A percentile compares a stretch with the other conserved stretches of the same genome.
phyloP scores from a whole-genome alignment of 2,888 invertebrate genomes.

The Prenolepis imparis region DNA sequence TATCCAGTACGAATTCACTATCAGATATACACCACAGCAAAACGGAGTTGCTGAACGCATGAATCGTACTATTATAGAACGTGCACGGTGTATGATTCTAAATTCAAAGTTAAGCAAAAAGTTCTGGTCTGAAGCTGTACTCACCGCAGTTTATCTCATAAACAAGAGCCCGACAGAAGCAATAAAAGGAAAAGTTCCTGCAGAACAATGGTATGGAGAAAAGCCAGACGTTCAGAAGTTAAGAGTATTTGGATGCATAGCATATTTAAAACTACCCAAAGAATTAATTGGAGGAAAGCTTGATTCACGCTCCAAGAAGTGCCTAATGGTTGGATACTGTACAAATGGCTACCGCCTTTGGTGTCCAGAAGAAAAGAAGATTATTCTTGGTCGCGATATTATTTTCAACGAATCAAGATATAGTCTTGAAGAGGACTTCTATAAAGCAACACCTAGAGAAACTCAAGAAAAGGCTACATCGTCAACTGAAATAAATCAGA shows the following conservation, averaged over 20 bases:
- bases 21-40: constrained; percentile 13
- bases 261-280: constrained; percentile 64
- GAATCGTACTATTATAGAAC: constrained; percentile 72
- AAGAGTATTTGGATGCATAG: constrained; percentile 69
- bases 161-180: constrained; percentile 71
- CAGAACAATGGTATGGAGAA: constrained; percentile 66
- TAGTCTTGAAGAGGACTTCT: neutral
- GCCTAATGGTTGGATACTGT: constrained; percentile 71
- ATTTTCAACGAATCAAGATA: constrained; percentile 66
- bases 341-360: constrained; percentile 71
- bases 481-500: no score
- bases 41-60: constrained; percentile 41
- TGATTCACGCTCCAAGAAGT: constrained; percentile 64
- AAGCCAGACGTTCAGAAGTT: constrained; percentile 70
- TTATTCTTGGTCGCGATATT: constrained; percentile 67
- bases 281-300: constrained; percentile 71
- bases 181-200: constrained; percentile 62
- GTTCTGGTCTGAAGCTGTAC: constrained; percentile 80
- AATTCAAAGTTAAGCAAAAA: constrained; percentile 77
- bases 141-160: constrained; percentile 68
- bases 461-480: constrained; percentile 10
- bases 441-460: no score
- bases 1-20: constrained; percentile 70
- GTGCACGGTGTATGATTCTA: constrained; percentile 79
- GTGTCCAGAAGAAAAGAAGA: constrained; percentile 65